Base-by-base conservation (phyloP, 2,113 vertebrate species). In the Hypanus sabinus region DNA sequence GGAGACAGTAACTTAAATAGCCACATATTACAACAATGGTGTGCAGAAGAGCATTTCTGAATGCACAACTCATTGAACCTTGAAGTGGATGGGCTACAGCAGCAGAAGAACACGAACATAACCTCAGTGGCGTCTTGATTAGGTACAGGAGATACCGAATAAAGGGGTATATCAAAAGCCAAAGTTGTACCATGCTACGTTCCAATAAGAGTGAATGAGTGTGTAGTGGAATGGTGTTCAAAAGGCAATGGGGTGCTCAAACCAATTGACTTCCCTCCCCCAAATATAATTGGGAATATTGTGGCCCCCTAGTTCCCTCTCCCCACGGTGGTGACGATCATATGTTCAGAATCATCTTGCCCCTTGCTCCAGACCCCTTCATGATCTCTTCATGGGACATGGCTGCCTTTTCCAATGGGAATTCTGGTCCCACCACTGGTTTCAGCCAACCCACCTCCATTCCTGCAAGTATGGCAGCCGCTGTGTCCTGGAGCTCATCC, bases 291-390 rank as follows among this genome's bases (percentile, higher is more conserved):
- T 33, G 33, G n/a, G 4, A 46, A 81, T 38, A 46, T 46, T 81
- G 8, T 65, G 46, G 46, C 46, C 46, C 62, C 62, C 62, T 65
- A 7, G 62, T 24, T 24, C 22, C 16, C 55, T 62, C 88, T 68
- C 57, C n/a, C 5, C 33, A 6, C 11, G 70, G 14, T 2, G 8
- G 8, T 22, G 6, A 70, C 9, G 4, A 81, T 95, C 90, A 95
- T 57, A 96, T 95, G 46, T 96, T 94, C 14, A 98, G 97, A 94
- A 98, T 94, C 97, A 98, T 97, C 96, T 98, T 98, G 14, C 98
- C 98, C n/a, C 46, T 93, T 73, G 97, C 96, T 36, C 97, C 97
- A 20, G 95, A 76, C 94, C 94, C 94, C 4, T 95, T 94, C 57
- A 98, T 98, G 46, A 98, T 97, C 92, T 97, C 95, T 81, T 97